Evolutionary conservation across 64 coral and sea anemone genomes (phyloP).

Genomic region (Actinia equina): DNA sequence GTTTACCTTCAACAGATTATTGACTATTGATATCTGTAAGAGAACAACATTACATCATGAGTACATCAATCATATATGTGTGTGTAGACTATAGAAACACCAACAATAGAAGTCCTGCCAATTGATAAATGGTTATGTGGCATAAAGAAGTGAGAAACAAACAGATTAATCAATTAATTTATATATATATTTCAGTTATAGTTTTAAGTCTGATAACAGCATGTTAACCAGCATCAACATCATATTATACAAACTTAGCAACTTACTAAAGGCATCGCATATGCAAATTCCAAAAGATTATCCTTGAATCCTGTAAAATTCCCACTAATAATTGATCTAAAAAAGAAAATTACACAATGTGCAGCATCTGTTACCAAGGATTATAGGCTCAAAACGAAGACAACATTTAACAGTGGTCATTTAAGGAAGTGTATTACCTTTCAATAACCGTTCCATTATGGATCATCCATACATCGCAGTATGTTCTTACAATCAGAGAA

Average conservation of each 20-base stretch:
- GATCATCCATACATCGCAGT: conserved; percentile 97
- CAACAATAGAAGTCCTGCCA: too few relatives aligned
- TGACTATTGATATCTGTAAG: conserved; percentile 50
- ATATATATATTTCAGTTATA: too few relatives aligned
- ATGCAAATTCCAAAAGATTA: conserved; percentile 62
- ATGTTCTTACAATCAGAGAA: conserved; percentile 71
- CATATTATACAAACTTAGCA: neutral
- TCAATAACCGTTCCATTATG: conserved; percentile 87
- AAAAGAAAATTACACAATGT: neutral
- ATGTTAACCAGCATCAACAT: too few relatives aligned
- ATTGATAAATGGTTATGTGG: too few relatives aligned
- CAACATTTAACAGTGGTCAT: too few relatives aligned
- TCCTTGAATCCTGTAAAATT: conserved; percentile 56
- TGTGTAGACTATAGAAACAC: too few relatives aligned
- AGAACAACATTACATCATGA: neutral
- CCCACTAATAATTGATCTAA: conserved; percentile 73
- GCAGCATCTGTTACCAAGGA: neutral
- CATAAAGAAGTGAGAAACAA: too few relatives aligned
- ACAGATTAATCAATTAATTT: too few relatives aligned
- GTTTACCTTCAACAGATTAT: conserved; percentile 44
- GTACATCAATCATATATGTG: neutral
- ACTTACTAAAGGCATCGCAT: conserved; percentile 92
- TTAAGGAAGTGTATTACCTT: conserved; percentile 31
- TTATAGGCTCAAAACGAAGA: too few relatives aligned
- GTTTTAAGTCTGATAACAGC: too few relatives aligned